These are phyloP conservation scores for Lepidocyrtoides sp. DNA, from an alignment of 2,888 invertebrate species.

Conservation along the genomic window DNA sequence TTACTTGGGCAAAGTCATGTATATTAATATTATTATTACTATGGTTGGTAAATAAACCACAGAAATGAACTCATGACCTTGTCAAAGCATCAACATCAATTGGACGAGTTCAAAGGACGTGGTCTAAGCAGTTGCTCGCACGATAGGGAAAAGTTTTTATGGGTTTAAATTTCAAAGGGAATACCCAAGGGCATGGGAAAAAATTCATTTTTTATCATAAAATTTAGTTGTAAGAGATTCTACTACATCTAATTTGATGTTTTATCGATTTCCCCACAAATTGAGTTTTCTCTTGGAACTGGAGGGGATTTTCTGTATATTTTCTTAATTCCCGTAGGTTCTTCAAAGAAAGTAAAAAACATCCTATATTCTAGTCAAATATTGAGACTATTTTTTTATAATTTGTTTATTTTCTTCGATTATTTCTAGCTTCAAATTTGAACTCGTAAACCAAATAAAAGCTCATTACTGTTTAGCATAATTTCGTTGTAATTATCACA, in stretches of 20 bases:
- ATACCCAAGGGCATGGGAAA: slow-evolving; percentile 72
- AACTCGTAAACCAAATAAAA: slow-evolving; percentile 12
- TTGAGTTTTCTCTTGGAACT: neutral
- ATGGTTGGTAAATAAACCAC: slow-evolving; percentile 8
- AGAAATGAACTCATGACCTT: slow-evolving; percentile 72
- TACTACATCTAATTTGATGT: too few relatives aligned
- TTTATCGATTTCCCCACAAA: neutral
- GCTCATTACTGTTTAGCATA: neutral
- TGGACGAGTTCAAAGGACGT: slow-evolving; percentile 10
- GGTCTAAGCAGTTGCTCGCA: neutral
- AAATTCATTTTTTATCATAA: neutral
- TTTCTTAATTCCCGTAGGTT: neutral
- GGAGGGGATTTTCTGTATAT: too few relatives aligned
- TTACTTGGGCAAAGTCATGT: neutral
- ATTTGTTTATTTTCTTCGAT: too few relatives aligned
- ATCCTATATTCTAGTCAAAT: too few relatives aligned
- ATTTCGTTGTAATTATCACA: slow-evolving; percentile 16
- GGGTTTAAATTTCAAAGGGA: slow-evolving; percentile 36
- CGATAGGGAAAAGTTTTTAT: neutral
- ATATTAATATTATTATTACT: neutral
- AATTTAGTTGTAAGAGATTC: too few relatives aligned
- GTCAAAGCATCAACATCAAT: slow-evolving; percentile 23
- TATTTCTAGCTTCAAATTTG: neutral
- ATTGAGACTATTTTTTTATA: too few relatives aligned
- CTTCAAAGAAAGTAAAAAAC: too few relatives aligned